Conservation (phyloP, 1,140 invertebrate species). For the Cherax destructor region DNA sequence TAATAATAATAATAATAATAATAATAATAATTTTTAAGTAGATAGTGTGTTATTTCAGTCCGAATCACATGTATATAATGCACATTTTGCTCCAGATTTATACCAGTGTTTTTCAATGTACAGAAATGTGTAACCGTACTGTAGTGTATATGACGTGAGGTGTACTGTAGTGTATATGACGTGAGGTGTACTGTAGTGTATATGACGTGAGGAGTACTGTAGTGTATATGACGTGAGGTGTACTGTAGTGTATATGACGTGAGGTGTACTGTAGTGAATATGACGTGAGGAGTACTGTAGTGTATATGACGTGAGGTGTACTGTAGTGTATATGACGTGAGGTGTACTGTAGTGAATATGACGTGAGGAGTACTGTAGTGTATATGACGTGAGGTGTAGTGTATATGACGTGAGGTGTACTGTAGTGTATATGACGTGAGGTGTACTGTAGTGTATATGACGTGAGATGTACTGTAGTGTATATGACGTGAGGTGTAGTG, state of each 20-base stretch:
- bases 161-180: conserved; percentile 14
- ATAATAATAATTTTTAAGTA: conserved; percentile 62
- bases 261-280: too few relatives aligned
- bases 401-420: conserved; percentile 5
- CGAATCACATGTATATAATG: conserved; percentile 66
- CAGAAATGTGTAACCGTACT: conserved; percentile 32
- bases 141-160: conserved; percentile 41
- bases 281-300: too few relatives aligned
- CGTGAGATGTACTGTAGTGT: too few relatives aligned
- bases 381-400: conserved; percentile 29
- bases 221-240: too few relatives aligned
- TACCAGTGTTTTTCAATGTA: conserved; percentile 60
- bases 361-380: conserved; percentile 5
- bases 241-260: too few relatives aligned
- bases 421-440: not conserved
- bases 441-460: too few relatives aligned
- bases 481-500: too few relatives aligned
- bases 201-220: not conserved
- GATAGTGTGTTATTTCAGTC: conserved; percentile 44
- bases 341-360: too few relatives aligned
- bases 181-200: not conserved
- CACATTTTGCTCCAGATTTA: conserved; percentile 50
- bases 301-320: too few relatives aligned
- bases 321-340: too few relatives aligned
- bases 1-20: not conserved